Base-by-base conservation (phyloP, 2,797 vertebrate genomes). In the Coranthus polyacanthus region DNA sequence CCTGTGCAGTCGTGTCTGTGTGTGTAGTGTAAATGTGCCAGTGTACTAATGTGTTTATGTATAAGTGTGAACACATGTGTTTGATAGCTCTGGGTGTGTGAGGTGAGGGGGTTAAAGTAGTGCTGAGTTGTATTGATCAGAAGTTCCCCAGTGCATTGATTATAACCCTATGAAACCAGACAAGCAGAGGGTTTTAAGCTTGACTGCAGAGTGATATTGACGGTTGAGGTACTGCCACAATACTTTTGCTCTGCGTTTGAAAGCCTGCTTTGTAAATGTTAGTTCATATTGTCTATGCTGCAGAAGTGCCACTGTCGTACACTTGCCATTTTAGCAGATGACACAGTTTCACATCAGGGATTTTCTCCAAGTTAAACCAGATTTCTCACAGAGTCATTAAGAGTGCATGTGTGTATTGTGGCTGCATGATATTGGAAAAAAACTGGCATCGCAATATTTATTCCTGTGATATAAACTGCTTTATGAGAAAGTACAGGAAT, bases 131-230 rank as follows among this genome's bases (percentile, higher is more conserved):
- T 83, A 90, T 91, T 84, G 89, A 92, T 81, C 16, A 54, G 68
- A 81, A 85, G 86, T 79, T 90, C 76, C 87, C 81, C 49, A 21
- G 64, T 56, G 72, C 74, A 88, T 89, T 87, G 87, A 89, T 91
- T 84, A 82, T 75, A 74, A 88, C 78, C 70, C 36, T 64, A 58
- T 85, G 82, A 86, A 89, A 79, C 56, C 58, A 86, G 77, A 82
- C 80, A 52, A 70, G 81, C 66, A 53, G 70, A 80, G 65, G 85
- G 82, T 78, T 87, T 82, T 83, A 86, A 72, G 84, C 81, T 73
- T 0, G 9, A 56, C 80, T 66, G 68, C 72, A 74, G 81, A 81
- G 69, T n/a, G 46, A 68, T 87, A 88, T 88, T 61, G 81, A 87
- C 10, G 24, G 34, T 12, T 20, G n/a, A 53, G 59, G 71, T 46